Evolutionary conservation across 2,113 vertebrate genomes (phyloP).

Genomic region (Eudyptes chrysolophus): DNA sequence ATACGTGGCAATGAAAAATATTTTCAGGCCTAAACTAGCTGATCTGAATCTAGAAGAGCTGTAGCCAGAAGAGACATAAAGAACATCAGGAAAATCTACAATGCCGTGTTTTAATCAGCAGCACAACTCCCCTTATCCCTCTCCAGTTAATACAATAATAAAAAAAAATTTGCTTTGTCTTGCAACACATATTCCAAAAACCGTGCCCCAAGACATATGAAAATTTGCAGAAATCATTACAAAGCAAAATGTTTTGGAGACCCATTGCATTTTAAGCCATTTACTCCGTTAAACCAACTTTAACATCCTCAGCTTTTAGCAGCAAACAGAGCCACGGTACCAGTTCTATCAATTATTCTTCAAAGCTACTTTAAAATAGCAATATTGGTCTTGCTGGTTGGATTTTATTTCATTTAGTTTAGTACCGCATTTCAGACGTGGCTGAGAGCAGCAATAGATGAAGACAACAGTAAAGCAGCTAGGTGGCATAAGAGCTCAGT

Average conservation of each 20-base stretch:
- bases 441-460: rapidly evolving
- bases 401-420: rapidly evolving
- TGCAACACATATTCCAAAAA: rapidly evolving
- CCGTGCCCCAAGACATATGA: rapidly evolving
- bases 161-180: neutral
- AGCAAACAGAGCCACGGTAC: neutral
- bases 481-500: neutral
- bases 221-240: neutral
- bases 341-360: rapidly evolving
- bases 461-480: neutral
- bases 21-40: neutral
- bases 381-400: rapidly evolving
- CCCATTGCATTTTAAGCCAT: rapidly evolving
- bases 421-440: rapidly evolving
- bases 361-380: too few relatives aligned
- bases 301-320: rapidly evolving
- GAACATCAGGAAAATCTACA: too few relatives aligned
- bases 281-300: too few relatives aligned
- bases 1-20: rapidly evolving
- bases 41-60: rapidly evolving
- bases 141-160: neutral
- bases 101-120: neutral
- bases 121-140: rapidly evolving
- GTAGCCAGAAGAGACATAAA: neutral
- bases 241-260: neutral